Percentiles rank a stretch among this genome's conserved stretches.
Evolutionary conservation across 2,113 vertebrate species (phyloP).

Genomic region (Erythrolamprus reginae): DNA sequence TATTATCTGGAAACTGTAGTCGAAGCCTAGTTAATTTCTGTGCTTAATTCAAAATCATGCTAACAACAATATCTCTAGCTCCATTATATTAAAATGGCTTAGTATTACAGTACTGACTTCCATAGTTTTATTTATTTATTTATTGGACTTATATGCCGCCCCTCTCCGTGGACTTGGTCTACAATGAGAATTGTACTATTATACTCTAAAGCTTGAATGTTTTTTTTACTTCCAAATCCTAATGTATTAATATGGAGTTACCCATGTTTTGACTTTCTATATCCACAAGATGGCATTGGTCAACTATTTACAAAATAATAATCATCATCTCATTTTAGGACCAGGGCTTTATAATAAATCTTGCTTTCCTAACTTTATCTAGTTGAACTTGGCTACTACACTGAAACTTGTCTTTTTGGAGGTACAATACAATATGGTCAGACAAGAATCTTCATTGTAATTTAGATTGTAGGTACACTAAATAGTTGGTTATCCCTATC

Average conservation of each 20-base stretch:
- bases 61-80: background rate
- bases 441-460: background rate
- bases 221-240: background rate
- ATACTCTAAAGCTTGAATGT: background rate
- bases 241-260: background rate
- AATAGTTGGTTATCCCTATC: background rate
- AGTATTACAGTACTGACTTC: background rate
- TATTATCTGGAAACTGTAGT: background rate
- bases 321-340: background rate
- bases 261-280: background rate
- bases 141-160: too few species aligned
- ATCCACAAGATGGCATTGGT: slow-evolving; percentile 16
- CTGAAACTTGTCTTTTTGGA: background rate
- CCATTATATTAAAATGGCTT: background rate
- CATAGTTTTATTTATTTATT: too few species aligned
- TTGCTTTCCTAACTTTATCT: background rate
- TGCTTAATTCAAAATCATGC: background rate
- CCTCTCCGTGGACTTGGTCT: too few species aligned
- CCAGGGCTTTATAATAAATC: background rate
- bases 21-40: background rate
- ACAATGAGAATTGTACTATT: background rate
- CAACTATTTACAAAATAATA: background rate
- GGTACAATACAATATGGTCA: background rate
- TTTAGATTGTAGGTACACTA: background rate
- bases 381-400: background rate